Percentiles rank a stretch among this genome's conserved stretches.
Conservation (phyloP, 2,888 invertebrate species). For the Temnothorax unifasciatus region DNA sequence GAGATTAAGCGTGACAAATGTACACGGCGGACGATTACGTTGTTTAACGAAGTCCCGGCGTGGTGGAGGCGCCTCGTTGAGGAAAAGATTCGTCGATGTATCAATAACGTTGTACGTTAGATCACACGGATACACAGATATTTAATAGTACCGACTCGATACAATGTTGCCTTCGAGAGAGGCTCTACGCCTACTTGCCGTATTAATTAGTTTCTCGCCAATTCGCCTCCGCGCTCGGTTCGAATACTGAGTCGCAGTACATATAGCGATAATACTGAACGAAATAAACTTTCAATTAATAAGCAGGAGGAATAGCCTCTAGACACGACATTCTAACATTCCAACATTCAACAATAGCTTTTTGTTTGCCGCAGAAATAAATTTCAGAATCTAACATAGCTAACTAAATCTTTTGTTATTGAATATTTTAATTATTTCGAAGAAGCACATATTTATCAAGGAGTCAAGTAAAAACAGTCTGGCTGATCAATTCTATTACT, state of each 20-base stretch:
- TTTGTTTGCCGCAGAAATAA: background rate
- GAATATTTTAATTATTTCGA: background rate
- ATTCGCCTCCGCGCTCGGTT: background rate
- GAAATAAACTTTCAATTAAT: slow-evolving; percentile 24
- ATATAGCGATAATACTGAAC: background rate
- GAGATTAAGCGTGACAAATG: slow-evolving; percentile 57
- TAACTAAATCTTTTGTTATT: background rate
- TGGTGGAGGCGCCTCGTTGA: slow-evolving; percentile 4
- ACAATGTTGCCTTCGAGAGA: slow-evolving; percentile 46
- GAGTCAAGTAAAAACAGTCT: background rate
- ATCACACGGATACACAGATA: slow-evolving; percentile 47
- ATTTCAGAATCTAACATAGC: background rate
- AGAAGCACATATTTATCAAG: background rate
- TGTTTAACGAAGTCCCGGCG: slow-evolving; percentile 52
- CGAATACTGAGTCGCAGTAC: background rate
- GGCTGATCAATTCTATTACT: background rate
- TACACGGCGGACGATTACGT: slow-evolving; percentile 47
- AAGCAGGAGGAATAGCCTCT: background rate
- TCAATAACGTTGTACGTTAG: slow-evolving; percentile 40
- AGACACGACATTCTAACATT: background rate
- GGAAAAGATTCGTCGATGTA: slow-evolving; percentile 49
- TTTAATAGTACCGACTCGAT: slow-evolving; percentile 28
- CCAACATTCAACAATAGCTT: background rate
- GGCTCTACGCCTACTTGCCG: slow-evolving; percentile 2
- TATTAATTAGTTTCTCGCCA: slow-evolving; percentile 21